Conservation (phyloP, 2,113 vertebrate species). For the Peucedramus taeniatus region DNA sequence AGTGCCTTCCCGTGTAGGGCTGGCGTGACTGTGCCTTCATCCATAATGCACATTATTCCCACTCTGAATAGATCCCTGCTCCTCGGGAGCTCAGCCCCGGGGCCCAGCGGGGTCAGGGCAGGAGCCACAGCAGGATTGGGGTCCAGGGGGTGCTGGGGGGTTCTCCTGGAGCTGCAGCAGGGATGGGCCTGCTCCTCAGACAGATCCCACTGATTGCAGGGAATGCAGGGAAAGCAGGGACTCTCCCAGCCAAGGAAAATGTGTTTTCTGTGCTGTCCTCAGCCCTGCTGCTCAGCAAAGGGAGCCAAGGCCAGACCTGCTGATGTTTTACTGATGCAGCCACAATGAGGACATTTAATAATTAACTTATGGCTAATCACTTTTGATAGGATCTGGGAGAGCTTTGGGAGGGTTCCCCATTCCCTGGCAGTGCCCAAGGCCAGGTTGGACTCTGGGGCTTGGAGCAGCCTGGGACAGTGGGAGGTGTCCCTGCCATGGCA, state of each 20-base stretch:
- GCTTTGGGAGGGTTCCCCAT: not conserved
- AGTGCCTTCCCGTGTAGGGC: not conserved
- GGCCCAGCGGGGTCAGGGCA: not conserved
- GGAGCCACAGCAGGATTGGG: not conserved
- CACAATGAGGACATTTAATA: not conserved
- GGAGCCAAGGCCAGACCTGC: not conserved
- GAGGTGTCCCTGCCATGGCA: not conserved
- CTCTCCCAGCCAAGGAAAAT: not conserved
- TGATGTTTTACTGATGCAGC: not conserved
- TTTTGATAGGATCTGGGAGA: not conserved
- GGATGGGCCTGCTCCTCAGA: not conserved
- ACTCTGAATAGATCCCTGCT: not conserved
- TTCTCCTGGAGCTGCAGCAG: not conserved
- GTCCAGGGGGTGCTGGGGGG: not conserved
- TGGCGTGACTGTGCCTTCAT: not conserved
- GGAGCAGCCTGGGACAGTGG: not conserved
- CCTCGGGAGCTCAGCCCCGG: not conserved
- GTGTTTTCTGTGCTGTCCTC: not conserved
- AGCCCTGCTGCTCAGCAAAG: not conserved
- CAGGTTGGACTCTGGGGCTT: not conserved
- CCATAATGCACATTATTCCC: constrained; percentile 1
- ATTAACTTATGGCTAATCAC: not conserved
- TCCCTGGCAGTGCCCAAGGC: fast-evolving
- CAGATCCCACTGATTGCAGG: not conserved
- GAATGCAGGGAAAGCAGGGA: not conserved